Evolutionary conservation across 2,113 vertebrate species (phyloP), one percentile per base, ranked within the genome.

Genomic region (Erpornis zantholeuca): DNA sequence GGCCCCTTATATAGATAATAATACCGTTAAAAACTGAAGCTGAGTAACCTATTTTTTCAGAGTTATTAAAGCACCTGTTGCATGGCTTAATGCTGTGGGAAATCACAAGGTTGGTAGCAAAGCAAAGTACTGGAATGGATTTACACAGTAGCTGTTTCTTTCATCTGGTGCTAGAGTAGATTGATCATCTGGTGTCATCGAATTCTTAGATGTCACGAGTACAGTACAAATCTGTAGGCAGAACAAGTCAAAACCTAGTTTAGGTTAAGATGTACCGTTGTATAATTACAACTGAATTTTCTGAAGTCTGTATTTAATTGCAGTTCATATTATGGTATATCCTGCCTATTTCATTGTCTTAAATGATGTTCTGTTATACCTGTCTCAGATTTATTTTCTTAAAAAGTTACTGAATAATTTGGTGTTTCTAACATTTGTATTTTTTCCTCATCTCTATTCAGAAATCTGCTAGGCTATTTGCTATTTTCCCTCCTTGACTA

Each of bases 341-440:
- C 9, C 25, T 28, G 3, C 18, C 59, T 53, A 17, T 16, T 72
- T 80, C 0, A 0, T 76, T 3, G 0, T 53, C 23, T 28, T 82
- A 71, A 20, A 49, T 45, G 53, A 80, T 61, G 9, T 72, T 73
- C 25, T 90, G 28, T 90, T 82, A 42, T 6, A 31, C 2, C 6
- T 49, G 10, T 54, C 22, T 79, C 6, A 49, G 31, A 47, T 88
- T 79, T 88, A 24, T 76, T 73, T 85, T 85, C 40, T 54, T 77
- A 38, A 10, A 13, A 49, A 16, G 4, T 52, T 56, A 40, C 20
- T 42, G 25, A 2, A 23, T 82, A 16, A 29, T 27, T 56, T 66
- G 31, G 28, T 66, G 18, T 54, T 94, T 81, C 29, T 17, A 33
- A 22, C 16, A 7, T 54, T 42, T 28, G 1, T 45, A 16, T 44